A percentile compares a stretch with the other conserved stretches of the same genome.
Evolutionary conservation across 2,797 vertebrate genomes (phyloP).

Genomic region (Helicolenus hilgendorfi): DNA sequence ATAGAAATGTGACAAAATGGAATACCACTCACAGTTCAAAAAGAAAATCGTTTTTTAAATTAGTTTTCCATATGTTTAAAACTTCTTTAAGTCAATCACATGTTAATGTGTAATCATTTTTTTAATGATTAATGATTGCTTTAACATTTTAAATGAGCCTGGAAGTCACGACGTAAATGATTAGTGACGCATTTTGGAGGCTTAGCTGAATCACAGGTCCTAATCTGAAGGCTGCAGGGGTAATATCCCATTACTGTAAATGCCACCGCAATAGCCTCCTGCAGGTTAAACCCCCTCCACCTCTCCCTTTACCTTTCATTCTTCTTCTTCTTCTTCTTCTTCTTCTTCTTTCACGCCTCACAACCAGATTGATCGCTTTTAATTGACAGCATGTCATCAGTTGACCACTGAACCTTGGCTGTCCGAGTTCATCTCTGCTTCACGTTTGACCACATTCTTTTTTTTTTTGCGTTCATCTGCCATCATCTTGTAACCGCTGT

Average conservation of each 20-base stretch:
- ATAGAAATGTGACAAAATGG: neutral
- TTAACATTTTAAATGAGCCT: constrained; percentile 14
- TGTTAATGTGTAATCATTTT: neutral
- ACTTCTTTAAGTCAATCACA: neutral
- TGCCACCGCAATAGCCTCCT: constrained; percentile 26
- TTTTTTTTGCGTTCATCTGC: constrained; percentile 20
- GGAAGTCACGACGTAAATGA: constrained; percentile 36
- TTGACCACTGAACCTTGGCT: constrained; percentile 71
- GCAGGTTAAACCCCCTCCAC: constrained; percentile 41
- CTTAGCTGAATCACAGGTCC: constrained; percentile 30
- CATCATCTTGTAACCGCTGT: constrained; percentile 47
- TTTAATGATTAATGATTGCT: neutral
- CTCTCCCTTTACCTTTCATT: constrained; percentile 29
- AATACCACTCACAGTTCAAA: neutral
- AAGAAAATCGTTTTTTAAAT: neutral
- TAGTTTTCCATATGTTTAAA: neutral
- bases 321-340: neutral
- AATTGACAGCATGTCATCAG: constrained; percentile 82
- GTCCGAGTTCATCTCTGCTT: constrained; percentile 60
- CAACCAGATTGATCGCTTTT: constrained; percentile 75
- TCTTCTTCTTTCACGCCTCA: constrained; percentile 52
- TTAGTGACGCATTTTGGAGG: constrained; percentile 18
- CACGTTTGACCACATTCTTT: constrained; percentile 55
- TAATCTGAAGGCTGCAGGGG: constrained; percentile 41
- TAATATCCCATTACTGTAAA: constrained; percentile 43